A percentile compares a stretch with the other conserved stretches of the same genome.
Conservation (phyloP, 2,888 invertebrate genomes). For the Cryptophagus acutangulus region DNA sequence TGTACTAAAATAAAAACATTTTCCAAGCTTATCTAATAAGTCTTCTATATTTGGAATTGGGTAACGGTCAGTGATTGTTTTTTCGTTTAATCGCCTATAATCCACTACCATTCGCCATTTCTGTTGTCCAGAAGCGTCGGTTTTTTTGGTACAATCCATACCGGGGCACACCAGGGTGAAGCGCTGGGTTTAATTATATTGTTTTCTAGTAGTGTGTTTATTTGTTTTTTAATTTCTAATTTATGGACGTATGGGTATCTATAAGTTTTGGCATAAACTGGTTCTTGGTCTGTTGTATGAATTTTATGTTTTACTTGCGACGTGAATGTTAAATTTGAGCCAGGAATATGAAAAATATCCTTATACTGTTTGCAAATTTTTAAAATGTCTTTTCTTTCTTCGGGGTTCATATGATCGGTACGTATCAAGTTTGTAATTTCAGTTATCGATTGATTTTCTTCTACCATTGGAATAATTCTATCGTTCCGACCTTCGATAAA, state of each 20-base stretch:
- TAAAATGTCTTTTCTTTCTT: slow-evolving; percentile 1
- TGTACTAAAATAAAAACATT: background rate
- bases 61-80: slow-evolving; percentile 10
- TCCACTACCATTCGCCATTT: slow-evolving; percentile 12
- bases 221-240: slow-evolving; percentile 9
- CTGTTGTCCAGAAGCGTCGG: slow-evolving; percentile 1
- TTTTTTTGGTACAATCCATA: slow-evolving; percentile 15
- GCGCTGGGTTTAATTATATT: slow-evolving; percentile 3
- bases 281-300: background rate
- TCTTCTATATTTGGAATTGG: slow-evolving; percentile 9
- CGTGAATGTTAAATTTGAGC: background rate
- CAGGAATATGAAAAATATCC: slow-evolving; percentile 1
- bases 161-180: slow-evolving; percentile 6
- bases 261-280: slow-evolving; percentile 6
- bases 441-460: background rate
- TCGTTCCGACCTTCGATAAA: background rate
- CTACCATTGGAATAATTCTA: background rate
- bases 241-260: slow-evolving; percentile 21
- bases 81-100: slow-evolving; percentile 9
- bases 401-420: slow-evolving; percentile 5
- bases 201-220: slow-evolving; percentile 2
- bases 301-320: background rate
- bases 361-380: slow-evolving; percentile 1
- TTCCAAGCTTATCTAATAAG: slow-evolving; percentile 5
- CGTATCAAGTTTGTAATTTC: slow-evolving; percentile 15